Evolutionary conservation across 2,113 vertebrate genomes (phyloP), one percentile per base, ranked within the genome.

Genomic region (Columbina picui): DNA sequence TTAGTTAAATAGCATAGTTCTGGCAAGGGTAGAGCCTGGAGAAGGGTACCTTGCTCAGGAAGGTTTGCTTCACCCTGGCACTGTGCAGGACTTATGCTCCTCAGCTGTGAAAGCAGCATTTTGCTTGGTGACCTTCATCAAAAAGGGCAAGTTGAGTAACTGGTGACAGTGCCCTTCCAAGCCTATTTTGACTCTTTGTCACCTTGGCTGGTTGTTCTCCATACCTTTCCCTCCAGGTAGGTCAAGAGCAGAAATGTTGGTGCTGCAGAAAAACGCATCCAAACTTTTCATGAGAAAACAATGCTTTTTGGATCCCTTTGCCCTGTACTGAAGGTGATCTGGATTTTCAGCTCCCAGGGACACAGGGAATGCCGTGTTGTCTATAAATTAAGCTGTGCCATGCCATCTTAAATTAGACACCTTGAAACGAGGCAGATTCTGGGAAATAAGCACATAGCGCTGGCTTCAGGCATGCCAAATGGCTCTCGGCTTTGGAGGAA

Each of bases 41-140:
- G 69, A 52, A 68, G 36, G 23, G 3, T 12, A 45, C n/a, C n/a
- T 69, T 41, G 36, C 69, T 21, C 36, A 12, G n/a, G 6, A 70
- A 39, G 21, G 22, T 7, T 76, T 3, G 0, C 22, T 63, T 76
- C 45, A 47, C 15, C 23, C 16, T 23, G 36, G 16, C 1, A 6
- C 63, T 64, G 47, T 13, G 29, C 30, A 49, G 71, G 32, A 34
- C 10, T 65, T 52, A 25, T 14, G 21, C 21, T 47, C 32, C 88
- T 69, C 59, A 9, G 5, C 15, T 19, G 16, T 2, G 10, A 63
- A 29, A 84, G 50, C 36, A 34, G 29, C 0, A 0, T 67, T 84
- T 50, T 50, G 6, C 57, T 60, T 19, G 38, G 47, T 29, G 47
- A 45, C 21, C 5, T 50, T 55, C 52, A 19, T 25, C 56, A 16